phyloP scores from a whole-genome alignment of 2,888 invertebrate species.

The Drosophila paranaensis region DNA sequence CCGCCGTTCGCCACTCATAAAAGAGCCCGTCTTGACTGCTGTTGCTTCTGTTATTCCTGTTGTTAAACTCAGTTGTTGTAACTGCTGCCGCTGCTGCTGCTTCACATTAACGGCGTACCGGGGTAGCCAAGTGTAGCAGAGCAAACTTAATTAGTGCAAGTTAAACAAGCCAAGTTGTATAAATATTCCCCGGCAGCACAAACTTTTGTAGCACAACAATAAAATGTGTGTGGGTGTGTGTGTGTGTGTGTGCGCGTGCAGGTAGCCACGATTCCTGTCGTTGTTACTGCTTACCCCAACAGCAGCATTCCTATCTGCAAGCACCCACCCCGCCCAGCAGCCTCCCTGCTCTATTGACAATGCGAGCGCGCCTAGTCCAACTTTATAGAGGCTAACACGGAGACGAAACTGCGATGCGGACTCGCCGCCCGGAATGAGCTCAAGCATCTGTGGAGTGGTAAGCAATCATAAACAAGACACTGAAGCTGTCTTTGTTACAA shows the following conservation, averaged over 20 bases:
- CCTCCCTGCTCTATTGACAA: slow-evolving; percentile 40
- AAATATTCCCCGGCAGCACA: slow-evolving; percentile 67
- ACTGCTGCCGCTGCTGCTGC: slow-evolving; percentile 41
- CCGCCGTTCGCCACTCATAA: slow-evolving; percentile 3
- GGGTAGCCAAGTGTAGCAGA: slow-evolving; percentile 72
- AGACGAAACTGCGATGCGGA: slow-evolving; percentile 7
- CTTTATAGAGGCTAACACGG: slow-evolving; percentile 10
- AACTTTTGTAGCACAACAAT: slow-evolving; percentile 75
- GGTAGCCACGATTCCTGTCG: slow-evolving; percentile 38
- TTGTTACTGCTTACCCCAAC: slow-evolving; percentile 1
- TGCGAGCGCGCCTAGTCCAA: slow-evolving; percentile 28
- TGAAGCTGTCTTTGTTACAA: background rate
- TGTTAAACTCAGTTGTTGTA: slow-evolving; percentile 27
- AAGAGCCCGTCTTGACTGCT: slow-evolving; percentile 7
- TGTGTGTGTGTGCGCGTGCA: slow-evolving; percentile 27
- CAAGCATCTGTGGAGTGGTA: slow-evolving; percentile 15
- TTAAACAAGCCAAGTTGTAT: slow-evolving; percentile 76
- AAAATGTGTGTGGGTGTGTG: slow-evolving; percentile 45
- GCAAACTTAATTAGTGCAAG: slow-evolving; percentile 76
- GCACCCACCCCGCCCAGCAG: background rate
- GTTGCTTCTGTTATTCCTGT: slow-evolving; percentile 24
- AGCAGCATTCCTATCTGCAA: background rate
- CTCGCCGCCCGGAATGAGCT: background rate
- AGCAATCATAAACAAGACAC: slow-evolving; percentile 13
- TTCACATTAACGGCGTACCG: slow-evolving; percentile 51